Percentiles rank a stretch among this genome's conserved stretches.
These are phyloP conservation scores for Limenitis arthemis DNA, from an alignment of 2,888 invertebrate species.

Conservation along the genomic window DNA sequence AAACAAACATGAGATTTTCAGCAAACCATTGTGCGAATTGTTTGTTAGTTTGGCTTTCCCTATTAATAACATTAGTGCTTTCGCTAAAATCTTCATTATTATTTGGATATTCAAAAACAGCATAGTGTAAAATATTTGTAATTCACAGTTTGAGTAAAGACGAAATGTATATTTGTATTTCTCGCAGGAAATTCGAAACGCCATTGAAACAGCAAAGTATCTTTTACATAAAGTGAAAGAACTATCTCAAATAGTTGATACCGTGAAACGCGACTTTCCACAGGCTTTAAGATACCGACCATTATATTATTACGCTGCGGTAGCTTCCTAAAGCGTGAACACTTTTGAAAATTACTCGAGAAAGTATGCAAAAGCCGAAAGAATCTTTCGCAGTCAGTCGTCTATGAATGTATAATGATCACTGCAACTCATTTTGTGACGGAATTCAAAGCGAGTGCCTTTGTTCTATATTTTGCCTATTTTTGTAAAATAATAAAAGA, in stretches of 20 bases:
- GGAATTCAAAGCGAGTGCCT: constrained; percentile 25
- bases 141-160: constrained; percentile 5
- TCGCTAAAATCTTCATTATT: no score
- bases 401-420: constrained; percentile 67
- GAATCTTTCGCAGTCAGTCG: constrained; percentile 55
- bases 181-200: constrained; percentile 15
- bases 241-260: constrained; percentile 23
- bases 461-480: constrained; percentile 27
- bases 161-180: constrained; percentile 8
- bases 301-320: constrained; percentile 66
- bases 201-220: constrained; percentile 22
- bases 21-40: no score
- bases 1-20: background rate
- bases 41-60: no score
- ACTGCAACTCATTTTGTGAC: constrained; percentile 32
- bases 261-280: constrained; percentile 19
- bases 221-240: constrained; percentile 21
- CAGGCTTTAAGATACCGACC: constrained; percentile 34
- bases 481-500: constrained; percentile 21
- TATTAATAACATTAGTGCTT: no score
- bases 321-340: constrained; percentile 42
- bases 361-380: constrained; percentile 42
- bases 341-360: constrained; percentile 51
- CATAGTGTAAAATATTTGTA: background rate
- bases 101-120: no score